phyloP scores from a whole-genome alignment of 2,113 vertebrate species.

The Carlito syrichta region DNA sequence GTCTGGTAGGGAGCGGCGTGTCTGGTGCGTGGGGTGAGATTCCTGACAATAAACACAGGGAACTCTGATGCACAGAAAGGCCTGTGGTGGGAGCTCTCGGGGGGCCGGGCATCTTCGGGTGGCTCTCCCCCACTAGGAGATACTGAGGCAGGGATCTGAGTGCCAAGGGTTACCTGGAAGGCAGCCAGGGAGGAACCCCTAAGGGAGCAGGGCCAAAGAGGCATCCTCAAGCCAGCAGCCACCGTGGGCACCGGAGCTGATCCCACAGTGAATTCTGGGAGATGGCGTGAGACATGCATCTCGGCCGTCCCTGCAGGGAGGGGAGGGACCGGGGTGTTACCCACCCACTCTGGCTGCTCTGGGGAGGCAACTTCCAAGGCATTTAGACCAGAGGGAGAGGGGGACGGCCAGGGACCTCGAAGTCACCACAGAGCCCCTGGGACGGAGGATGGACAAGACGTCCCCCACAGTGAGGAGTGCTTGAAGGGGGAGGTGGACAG shows the following conservation, averaged over 20 bases:
- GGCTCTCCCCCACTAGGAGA: neutral
- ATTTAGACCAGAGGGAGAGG: neutral
- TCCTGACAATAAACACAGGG: neutral
- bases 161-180: neutral
- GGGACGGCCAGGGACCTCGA: accelerated
- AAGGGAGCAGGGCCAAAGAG: neutral
- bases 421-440: slow-evolving; percentile 74
- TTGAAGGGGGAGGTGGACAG: neutral
- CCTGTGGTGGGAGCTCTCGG: no score
- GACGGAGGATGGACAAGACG: slow-evolving; percentile 71
- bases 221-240: neutral
- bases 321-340: neutral
- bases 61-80: neutral
- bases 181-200: neutral
- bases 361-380: neutral
- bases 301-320: neutral
- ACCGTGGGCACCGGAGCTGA: neutral
- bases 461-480: neutral
- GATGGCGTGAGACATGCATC: neutral
- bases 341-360: neutral
- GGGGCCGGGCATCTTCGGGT: neutral
- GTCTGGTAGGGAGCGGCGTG: neutral
- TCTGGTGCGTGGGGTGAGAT: neutral
- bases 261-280: neutral
- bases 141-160: neutral